Percentiles rank a stretch among this genome's conserved stretches.
These are phyloP conservation scores for Zygogramma bicolorata DNA, from an alignment of 2,888 invertebrate species.

Conservation along the genomic window DNA sequence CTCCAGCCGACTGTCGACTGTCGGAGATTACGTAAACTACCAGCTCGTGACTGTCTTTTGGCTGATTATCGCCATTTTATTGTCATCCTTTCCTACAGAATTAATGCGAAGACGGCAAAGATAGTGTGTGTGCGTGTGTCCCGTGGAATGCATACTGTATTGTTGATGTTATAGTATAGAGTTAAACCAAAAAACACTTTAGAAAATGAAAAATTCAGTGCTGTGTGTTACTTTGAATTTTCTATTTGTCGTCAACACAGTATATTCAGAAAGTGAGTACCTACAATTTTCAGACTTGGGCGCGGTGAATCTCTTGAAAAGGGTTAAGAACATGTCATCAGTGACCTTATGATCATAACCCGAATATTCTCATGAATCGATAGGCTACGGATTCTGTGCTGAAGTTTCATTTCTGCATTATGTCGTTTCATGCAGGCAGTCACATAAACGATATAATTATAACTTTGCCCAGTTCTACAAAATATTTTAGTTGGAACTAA, in stretches of 20 bases:
- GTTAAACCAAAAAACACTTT: conserved; percentile 42
- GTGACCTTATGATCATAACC: conserved; percentile 18
- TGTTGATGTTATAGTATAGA: conserved; percentile 50
- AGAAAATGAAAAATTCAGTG: conserved; percentile 62
- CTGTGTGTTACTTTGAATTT: conserved; percentile 59
- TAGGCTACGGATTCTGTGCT: conserved; percentile 17
- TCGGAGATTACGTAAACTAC: conserved; percentile 61
- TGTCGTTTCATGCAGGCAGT: not conserved
- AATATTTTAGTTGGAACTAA: not conserved
- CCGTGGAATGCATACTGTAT: conserved; percentile 43
- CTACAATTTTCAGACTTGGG: conserved; percentile 35
- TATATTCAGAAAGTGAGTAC: conserved; percentile 55
- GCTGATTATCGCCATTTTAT: conserved; percentile 61
- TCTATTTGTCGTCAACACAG: conserved; percentile 58
- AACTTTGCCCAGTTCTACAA: not conserved
- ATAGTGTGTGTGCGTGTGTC: conserved; percentile 56
- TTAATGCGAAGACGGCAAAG: conserved; percentile 55
- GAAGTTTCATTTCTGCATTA: conserved; percentile 6
- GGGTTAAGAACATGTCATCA: not conserved
- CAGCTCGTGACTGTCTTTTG: conserved; percentile 61
- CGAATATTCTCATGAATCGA: conserved; percentile 33
- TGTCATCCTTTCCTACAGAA: conserved; percentile 55
- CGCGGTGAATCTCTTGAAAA: conserved; percentile 23
- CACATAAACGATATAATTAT: not conserved
- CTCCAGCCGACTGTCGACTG: conserved; percentile 50